Base-by-base conservation (phyloP, 2,113 vertebrate genomes). In the Peromyscus californicus region DNA sequence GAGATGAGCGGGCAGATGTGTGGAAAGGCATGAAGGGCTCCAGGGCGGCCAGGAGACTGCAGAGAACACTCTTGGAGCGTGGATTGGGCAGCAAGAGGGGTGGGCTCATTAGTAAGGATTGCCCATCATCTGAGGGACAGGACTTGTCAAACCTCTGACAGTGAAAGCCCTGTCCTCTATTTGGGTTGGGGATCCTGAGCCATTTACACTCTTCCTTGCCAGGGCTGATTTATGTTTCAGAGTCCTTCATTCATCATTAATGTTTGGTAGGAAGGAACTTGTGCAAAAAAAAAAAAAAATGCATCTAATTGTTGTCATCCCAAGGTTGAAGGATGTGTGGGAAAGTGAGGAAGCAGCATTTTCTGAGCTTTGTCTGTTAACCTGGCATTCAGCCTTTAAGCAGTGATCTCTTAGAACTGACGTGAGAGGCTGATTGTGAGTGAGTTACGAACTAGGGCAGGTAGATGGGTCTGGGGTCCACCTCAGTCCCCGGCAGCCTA, bases 381-480 rank as follows among this genome's bases (percentile, higher is more conserved):
- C n/a, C 75, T 78, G 65, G 33, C 9, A 11, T 86, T 91, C 91
- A 54, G 79, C 70, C 70, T 51, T 33, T 24, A 86, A 82, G 92
- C 72, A 0, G 4, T 67, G 90, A 51, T 72, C 16, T 72, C 70
- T 92, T 86, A 42, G 51, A 90, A 89, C n/a, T 96, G 90, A 97
- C 76, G 86, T 85, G 94, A 74, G 78, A 95, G 76, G 57, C 93
- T 96, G 82, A 42, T 89, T 91, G 72, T 94, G 92, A 51, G 1
- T 24, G 82, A 95, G 93, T 59, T 54, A 33, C 3, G 75, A 90
- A 54, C 24, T 33, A 1, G 72, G 45, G 24, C 61, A 94, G 80
- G 76, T 92, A 89, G 24, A 21, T 63, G 92, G 90, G 3, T 42
- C 97, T 72, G 70, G 97, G 31, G 61, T 92, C 89, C 96, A 75